A percentile compares a stretch with the other conserved stretches of the same genome.
Evolutionary conservation across 1,140 invertebrate species (phyloP).

Genomic region (Babylonia areolata): DNA sequence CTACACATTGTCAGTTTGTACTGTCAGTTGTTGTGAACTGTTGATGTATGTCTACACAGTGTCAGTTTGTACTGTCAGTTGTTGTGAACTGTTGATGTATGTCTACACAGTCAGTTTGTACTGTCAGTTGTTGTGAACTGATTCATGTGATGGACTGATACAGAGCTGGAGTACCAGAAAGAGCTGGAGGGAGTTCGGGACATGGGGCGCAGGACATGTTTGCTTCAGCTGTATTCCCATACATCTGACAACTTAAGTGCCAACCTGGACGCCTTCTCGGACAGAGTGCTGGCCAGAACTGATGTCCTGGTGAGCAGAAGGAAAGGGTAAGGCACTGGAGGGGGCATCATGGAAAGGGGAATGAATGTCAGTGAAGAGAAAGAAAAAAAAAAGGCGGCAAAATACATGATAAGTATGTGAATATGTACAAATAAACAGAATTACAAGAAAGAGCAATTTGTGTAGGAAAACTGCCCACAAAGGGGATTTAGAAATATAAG

Average conservation of each 20-base stretch:
- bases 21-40: no score
- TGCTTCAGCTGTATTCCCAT: constrained; percentile 3
- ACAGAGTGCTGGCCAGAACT: neutral
- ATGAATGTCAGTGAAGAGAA: neutral
- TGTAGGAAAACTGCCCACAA: no score
- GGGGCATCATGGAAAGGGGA: neutral
- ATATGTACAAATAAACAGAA: neutral
- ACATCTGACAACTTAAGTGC: neutral
- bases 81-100: neutral
- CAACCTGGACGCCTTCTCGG: constrained; percentile 3
- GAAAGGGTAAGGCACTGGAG: neutral
- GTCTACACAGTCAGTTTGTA: no score
- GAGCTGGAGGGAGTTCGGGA: constrained; percentile 11
- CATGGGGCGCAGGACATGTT: neutral
- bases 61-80: no score
- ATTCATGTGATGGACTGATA: no score
- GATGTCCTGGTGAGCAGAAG: neutral
- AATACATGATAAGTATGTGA: neutral
- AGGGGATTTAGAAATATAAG: no score
- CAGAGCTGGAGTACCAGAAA: constrained; percentile 22
- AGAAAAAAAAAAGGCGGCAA: neutral
- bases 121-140: no score
- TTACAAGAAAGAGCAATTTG: no score
- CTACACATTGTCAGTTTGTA: no score
- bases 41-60: no score